Conservation (phyloP, 1,140 invertebrate genomes). For the Drosophila teissieri region DNA sequence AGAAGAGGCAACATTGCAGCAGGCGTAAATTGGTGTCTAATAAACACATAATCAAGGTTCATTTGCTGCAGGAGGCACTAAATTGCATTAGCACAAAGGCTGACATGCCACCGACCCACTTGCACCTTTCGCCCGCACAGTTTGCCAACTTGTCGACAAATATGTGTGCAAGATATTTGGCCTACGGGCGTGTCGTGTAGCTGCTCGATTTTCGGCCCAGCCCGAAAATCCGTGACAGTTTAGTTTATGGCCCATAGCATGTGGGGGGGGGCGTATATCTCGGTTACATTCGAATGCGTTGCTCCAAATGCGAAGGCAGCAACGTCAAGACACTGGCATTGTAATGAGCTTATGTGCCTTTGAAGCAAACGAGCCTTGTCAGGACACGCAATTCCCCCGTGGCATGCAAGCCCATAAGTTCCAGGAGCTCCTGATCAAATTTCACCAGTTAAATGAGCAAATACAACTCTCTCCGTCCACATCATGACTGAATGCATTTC, state of each 20-base stretch:
- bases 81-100: slow-evolving; percentile 76
- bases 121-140: slow-evolving; percentile 6
- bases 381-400: not conserved
- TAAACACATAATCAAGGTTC: slow-evolving; percentile 79
- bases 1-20: slow-evolving; percentile 41
- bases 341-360: slow-evolving; percentile 48
- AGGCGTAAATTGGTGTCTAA: slow-evolving; percentile 71
- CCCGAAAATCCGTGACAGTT: slow-evolving; percentile 65
- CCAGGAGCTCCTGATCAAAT: slow-evolving; percentile 1
- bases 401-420: not conserved
- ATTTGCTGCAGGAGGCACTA: slow-evolving; percentile 63
- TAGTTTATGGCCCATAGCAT: slow-evolving; percentile 69
- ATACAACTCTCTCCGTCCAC: not conserved
- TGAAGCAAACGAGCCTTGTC: slow-evolving; percentile 15
- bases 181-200: slow-evolving; percentile 39
- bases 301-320: slow-evolving; percentile 15
- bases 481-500: not conserved
- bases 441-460: slow-evolving; percentile 5
- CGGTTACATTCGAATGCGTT: slow-evolving; percentile 56
- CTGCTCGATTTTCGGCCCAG: slow-evolving; percentile 11
- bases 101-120: slow-evolving; percentile 15
- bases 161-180: slow-evolving; percentile 64
- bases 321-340: slow-evolving; percentile 12
- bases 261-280: slow-evolving; percentile 49
- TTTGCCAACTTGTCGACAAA: slow-evolving; percentile 62